Evolutionary conservation across 2,113 vertebrate species (phyloP).

Genomic region (Ciconia maguari): DNA sequence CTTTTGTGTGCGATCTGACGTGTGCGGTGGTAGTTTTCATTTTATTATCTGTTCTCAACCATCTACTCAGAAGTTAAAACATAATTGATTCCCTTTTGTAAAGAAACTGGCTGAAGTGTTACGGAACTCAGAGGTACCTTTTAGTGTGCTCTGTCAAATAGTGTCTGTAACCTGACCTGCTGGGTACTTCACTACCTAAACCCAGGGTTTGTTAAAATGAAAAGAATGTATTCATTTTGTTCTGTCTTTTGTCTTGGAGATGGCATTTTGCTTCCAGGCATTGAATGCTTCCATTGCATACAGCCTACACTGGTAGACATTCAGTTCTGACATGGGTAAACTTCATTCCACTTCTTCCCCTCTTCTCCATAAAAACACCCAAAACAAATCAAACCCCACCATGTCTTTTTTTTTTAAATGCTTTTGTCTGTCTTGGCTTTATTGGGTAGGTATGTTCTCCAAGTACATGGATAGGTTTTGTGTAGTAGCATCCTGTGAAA

Average conservation of each 20-base stretch:
- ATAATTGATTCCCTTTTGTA: background rate
- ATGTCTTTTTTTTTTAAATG: background rate
- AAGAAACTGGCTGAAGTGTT: background rate
- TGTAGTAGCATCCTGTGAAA: background rate
- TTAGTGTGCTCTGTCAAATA: background rate
- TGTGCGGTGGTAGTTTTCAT: background rate
- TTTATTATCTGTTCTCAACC: background rate
- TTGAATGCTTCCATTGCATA: background rate
- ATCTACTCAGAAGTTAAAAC: background rate
- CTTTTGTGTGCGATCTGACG: background rate
- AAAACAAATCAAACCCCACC: background rate
- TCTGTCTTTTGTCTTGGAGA: background rate
- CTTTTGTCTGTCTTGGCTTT: background rate
- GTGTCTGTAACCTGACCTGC: background rate
- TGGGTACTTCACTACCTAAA: background rate
- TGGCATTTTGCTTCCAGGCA: background rate
- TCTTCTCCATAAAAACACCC: background rate
- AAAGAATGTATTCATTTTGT: background rate
- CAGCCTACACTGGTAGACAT: fast-evolving
- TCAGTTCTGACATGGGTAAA: background rate
- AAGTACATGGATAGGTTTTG: background rate
- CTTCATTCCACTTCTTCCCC: background rate
- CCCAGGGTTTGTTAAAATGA: background rate
- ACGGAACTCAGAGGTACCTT: background rate
- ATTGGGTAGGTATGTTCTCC: background rate